Evolutionary conservation across 2,888 invertebrate species (phyloP).

Genomic region (Junonia oenone): DNA sequence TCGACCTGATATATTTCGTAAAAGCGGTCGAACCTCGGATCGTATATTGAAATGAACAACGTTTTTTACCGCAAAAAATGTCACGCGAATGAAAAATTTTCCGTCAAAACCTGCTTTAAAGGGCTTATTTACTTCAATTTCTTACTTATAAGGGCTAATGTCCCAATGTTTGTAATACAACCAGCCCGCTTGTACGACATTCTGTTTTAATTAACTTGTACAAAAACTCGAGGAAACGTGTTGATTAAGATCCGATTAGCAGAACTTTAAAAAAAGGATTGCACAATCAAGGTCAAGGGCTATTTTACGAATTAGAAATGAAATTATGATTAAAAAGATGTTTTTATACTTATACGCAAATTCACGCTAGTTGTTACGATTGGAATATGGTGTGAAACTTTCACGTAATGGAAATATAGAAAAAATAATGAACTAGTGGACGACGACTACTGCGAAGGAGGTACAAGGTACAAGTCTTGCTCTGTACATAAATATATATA

Average conservation of each 20-base stretch:
- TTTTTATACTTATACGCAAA: too few relatives aligned
- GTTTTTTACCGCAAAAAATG: not conserved
- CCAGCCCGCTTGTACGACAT: conserved; percentile 4
- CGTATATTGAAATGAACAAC: conserved; percentile 5
- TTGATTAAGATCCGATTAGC: not conserved
- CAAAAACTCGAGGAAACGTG: not conserved
- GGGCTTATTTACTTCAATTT: conserved; percentile 5
- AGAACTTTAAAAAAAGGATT: too few relatives aligned
- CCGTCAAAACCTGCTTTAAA: conserved; percentile 10
- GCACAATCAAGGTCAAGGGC: not conserved
- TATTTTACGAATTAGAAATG: too few relatives aligned
- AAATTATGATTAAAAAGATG: too few relatives aligned
- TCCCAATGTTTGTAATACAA: conserved; percentile 10
- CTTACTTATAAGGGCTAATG: conserved; percentile 17
- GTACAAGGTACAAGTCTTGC: too few relatives aligned
- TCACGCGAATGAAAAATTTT: conserved; percentile 12
- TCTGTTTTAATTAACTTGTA: not conserved
- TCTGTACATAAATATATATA: too few relatives aligned
- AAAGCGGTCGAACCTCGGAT: not conserved
- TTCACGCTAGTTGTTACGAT: too few relatives aligned
- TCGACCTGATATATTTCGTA: not conserved
- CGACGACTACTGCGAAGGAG: too few relatives aligned
- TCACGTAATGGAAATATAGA: too few relatives aligned
- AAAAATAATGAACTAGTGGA: too few relatives aligned
- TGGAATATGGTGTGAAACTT: too few relatives aligned